Percentiles rank a stretch among this genome's conserved stretches.
phyloP scores from a whole-genome alignment of 2,888 invertebrate genomes.

The Nipponacmea schrenckii region DNA sequence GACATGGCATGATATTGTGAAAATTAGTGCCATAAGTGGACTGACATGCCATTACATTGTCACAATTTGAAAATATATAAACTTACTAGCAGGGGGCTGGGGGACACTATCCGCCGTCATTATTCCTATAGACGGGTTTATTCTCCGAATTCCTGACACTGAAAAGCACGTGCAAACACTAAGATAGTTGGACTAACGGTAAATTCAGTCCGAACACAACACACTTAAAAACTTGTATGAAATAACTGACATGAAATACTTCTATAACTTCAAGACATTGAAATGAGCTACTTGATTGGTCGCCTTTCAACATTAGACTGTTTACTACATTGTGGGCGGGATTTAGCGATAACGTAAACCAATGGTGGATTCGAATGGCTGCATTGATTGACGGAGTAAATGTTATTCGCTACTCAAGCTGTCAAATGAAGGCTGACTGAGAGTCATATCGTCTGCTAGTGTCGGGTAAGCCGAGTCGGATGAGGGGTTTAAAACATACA shows the following conservation, averaged over 20 bases:
- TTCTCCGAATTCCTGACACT: background rate
- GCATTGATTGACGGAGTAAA: conserved; percentile 4
- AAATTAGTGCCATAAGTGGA: too few relatives aligned
- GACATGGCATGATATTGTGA: too few relatives aligned
- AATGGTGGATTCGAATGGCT: too few relatives aligned
- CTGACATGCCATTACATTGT: background rate
- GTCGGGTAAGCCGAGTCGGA: background rate
- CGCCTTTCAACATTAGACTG: conserved; percentile 21
- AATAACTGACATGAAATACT: conserved; percentile 27
- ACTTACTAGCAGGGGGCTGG: conserved; percentile 5
- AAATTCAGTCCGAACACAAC: background rate
- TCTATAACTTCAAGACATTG: conserved; percentile 31
- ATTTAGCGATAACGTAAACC: too few relatives aligned
- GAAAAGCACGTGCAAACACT: background rate
- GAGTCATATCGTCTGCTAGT: conserved; percentile 1
- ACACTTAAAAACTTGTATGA: conserved; percentile 23
- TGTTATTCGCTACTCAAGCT: background rate
- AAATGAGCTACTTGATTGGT: conserved; percentile 29
- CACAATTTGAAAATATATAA: background rate
- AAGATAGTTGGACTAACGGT: too few relatives aligned
- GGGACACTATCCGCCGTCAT: background rate
- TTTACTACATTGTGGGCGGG: too few relatives aligned
- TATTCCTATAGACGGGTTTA: background rate
- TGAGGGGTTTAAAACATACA: background rate
- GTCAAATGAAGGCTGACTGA: background rate